Evolutionary conservation across 2,113 vertebrate genomes (phyloP), one percentile per base, ranked within the genome.

Genomic region (Odocoileus virginianus): DNA sequence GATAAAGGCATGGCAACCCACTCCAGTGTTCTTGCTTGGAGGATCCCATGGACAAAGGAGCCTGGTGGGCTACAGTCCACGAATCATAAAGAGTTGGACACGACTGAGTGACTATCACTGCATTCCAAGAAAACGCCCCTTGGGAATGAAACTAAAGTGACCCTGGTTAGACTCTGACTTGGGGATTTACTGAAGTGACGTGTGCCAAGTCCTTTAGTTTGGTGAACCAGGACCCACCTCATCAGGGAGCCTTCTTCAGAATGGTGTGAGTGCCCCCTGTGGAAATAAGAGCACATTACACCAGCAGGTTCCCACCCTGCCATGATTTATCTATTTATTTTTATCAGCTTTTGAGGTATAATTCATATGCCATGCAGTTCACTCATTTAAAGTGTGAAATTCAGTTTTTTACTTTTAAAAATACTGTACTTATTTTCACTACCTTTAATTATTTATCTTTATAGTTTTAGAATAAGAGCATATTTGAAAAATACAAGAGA

Each of bases 261-360:
- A 36, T 60, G 91, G 81, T 17, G 17, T 52, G 91, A 82, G 79
- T 25, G 28, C 79, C 96, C 89, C 85, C 79, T 90, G 33, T 92
- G 47, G 58, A 95, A 43, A 13, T n/a, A 30, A 64, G 60, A 17
- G 45, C 33, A 12, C 2, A 40, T 91, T 60, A 67, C 76, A 90
- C n/a, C 1, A 10, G 85, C 55, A 79, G 12, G 23, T 93, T 64
- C 47, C 2, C 14, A 19, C 12, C 43, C 9, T 6, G 4, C 19
- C 0, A 2, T 50, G 43, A 47, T 78, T 87, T 45, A 60, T 45
- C 14, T 52, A 6, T 74, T 55, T 89, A 23, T 43, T 57, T n/a
- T 28, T 52, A 71, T 71, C 5, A 61, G 21, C n/a, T 84, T 74
- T 92, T 50, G 89, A 89, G 10, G 0, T 67, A 4, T 14, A 57